Conservation (phyloP, 2,888 invertebrate species). For the Idaea straminata region DNA sequence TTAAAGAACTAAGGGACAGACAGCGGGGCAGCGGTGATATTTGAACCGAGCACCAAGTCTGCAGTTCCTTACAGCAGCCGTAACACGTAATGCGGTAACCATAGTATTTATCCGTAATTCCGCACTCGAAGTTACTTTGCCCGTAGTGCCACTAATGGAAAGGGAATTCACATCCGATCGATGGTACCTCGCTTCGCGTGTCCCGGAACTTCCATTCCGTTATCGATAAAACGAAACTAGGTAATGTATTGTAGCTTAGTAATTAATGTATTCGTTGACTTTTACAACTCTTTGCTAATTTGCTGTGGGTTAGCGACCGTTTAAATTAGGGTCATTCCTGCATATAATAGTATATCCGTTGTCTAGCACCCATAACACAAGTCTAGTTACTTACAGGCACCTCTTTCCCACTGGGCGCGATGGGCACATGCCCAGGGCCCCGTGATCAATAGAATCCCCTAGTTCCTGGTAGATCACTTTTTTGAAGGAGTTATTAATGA, state of each 20-base stretch:
- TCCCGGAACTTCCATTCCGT: background rate
- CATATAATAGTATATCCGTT: no score
- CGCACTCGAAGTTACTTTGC: background rate
- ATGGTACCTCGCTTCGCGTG: background rate
- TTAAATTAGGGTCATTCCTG: no score
- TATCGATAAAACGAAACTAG: conserved; percentile 1
- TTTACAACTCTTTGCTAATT: background rate
- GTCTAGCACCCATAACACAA: no score
- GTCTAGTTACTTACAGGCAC: no score
- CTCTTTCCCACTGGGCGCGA: no score
- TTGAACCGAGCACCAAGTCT: no score
- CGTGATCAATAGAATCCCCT: no score
- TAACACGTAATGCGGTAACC: background rate
- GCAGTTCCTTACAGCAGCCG: background rate
- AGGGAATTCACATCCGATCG: conserved; percentile 1
- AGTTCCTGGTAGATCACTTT: no score
- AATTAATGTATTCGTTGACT: background rate
- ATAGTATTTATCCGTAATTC: background rate
- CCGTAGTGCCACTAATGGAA: background rate
- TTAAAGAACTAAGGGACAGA: no score
- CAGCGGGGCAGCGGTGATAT: no score
- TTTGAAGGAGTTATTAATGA: no score
- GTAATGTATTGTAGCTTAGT: background rate
- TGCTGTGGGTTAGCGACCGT: background rate
- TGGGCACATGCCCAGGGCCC: no score